Evolutionary conservation across 2,113 vertebrate species (phyloP).

Genomic region (Gobiocypris rarus): DNA sequence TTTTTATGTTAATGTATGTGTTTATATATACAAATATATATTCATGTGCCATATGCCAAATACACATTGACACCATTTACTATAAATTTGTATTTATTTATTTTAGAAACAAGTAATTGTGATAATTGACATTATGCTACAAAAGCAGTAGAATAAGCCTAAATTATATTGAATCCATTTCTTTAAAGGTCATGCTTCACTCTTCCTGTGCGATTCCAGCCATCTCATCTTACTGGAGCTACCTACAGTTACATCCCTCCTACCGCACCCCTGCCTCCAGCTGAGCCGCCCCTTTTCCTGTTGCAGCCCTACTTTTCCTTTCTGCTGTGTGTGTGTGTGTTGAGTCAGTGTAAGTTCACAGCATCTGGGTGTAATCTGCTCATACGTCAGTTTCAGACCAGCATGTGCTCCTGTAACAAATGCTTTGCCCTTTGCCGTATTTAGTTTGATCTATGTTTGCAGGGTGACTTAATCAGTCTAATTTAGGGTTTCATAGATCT

Average conservation of each 20-base stretch:
- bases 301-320: slow-evolving; percentile 10
- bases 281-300: slow-evolving; percentile 7
- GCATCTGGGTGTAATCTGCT: slow-evolving; percentile 56
- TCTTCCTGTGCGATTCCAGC: slow-evolving; percentile 17
- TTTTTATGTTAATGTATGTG: too few relatives aligned
- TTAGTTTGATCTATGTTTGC: slow-evolving; percentile 52
- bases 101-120: background rate
- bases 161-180: background rate
- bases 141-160: background rate
- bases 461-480: slow-evolving; percentile 52
- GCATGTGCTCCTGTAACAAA: slow-evolving; percentile 49
- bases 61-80: too few relatives aligned
- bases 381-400: slow-evolving; percentile 45
- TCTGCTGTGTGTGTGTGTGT: slow-evolving; percentile 17
- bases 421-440: slow-evolving; percentile 52
- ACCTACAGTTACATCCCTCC: slow-evolving; percentile 15
- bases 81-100: too few relatives aligned
- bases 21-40: too few relatives aligned
- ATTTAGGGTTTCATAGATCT: slow-evolving; percentile 46
- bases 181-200: background rate
- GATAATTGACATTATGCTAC: background rate
- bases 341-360: slow-evolving; percentile 27
- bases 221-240: slow-evolving; percentile 13
- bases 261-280: background rate
- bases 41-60: too few relatives aligned